These are phyloP conservation scores for rat (Rattus norvegicus) DNA, from an alignment of 2,113 vertebrate genomes.

Conservation along the genomic window DNA sequence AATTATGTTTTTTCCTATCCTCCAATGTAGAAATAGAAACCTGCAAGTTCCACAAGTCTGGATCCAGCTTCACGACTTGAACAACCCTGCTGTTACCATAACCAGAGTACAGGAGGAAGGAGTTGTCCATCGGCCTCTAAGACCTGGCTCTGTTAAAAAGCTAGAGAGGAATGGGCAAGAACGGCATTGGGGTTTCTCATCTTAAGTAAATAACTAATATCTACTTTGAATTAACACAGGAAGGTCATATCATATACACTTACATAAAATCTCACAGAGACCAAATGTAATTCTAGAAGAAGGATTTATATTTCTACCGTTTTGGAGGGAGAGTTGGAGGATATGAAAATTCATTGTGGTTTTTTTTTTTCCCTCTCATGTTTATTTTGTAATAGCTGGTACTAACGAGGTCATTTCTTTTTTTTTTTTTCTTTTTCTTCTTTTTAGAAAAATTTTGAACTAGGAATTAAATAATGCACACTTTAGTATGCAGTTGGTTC, in stretches of 20 bases:
- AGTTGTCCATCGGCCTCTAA: background rate
- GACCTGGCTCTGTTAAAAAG: background rate
- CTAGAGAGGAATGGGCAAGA: background rate
- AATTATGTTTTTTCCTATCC: background rate
- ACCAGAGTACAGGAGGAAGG: background rate
- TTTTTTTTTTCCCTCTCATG: background rate
- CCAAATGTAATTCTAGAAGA: background rate
- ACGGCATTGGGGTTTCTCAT: background rate
- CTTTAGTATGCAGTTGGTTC: background rate
- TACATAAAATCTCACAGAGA: background rate
- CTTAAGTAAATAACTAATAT: background rate
- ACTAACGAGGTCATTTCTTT: background rate
- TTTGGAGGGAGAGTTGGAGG: background rate
- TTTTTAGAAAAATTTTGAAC: background rate
- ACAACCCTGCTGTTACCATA: background rate
- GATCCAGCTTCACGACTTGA: background rate
- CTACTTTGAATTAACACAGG: background rate
- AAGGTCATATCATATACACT: background rate
- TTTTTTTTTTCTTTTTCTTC: background rate
- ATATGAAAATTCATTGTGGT: background rate
- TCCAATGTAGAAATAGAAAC: slow-evolving; percentile 4
- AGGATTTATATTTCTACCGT: background rate
- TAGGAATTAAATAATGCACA: background rate
- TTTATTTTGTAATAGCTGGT: slow-evolving; percentile 14
- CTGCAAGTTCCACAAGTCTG: background rate